Evolutionary conservation across 2,113 vertebrate species (phyloP), one percentile per base, ranked within the genome.

Genomic region (Nerophis lumbriciformis): DNA sequence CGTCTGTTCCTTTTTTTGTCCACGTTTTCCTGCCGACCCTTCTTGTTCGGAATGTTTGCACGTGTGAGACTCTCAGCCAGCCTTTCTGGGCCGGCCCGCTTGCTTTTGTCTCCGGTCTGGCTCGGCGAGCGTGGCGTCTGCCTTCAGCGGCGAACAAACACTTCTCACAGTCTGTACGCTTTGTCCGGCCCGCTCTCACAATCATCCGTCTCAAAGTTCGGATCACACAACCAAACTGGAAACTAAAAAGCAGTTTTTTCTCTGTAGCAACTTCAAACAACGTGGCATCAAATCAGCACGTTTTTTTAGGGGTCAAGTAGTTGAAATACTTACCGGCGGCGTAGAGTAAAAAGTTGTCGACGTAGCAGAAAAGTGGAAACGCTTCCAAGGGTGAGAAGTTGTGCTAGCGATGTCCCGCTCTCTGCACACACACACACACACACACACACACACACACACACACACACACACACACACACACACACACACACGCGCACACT

Each of bases 71-170:
- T 88, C 86, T 90, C 83, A 91, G 92, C 91, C 90, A 90, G 87
- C 85, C 92, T 88, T 94, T 94, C 94, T 95, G 93, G 93, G 87
- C 87, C 85, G 90, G 90, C 90, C 88, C 89, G 69, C 88, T 79
- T 73, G 90, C 92, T 93, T 95, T 98, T 98, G 94, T 96, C 92
- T 92, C 60, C 81, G 92, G 93, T 96, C 94, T 98, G 94, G 92
- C 89, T 92, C 85, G 90, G 93, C 72, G 69, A 75, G 75, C 80
- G 65, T 61, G 13, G 65, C 83, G 73, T 65, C 85, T 56, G 78
- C 66, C 63, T 66, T 75, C 73, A 47, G 47, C 77, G 59, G 62
- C 28, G 28, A 28, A 16, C 66, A 56, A 61, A 65, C 58, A 65
- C 63, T 59, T 67, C 68, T 70, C 64, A 71, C 64, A 65, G 72